Evolutionary conservation across 2,797 vertebrate genomes (phyloP).

Genomic region (Anabas testudineus): DNA sequence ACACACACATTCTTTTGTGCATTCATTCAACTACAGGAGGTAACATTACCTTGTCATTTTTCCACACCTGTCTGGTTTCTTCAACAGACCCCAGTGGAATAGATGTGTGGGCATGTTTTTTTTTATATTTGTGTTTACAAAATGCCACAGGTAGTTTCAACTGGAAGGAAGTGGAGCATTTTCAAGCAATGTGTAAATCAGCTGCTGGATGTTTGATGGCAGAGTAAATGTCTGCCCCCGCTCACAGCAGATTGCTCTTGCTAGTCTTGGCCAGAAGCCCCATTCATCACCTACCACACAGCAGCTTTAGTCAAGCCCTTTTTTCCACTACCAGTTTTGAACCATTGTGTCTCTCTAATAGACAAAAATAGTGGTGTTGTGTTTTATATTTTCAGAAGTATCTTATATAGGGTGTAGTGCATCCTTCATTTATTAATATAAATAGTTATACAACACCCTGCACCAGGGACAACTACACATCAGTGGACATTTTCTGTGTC

Average conservation of each 20-base stretch:
- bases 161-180: conserved; percentile 40
- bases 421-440: too few relatives aligned
- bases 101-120: conserved; percentile 4
- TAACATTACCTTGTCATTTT: conserved; percentile 56
- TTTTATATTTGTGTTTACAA: conserved; percentile 15
- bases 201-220: conserved; percentile 73
- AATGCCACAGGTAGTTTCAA: conserved; percentile 4
- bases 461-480: too few relatives aligned
- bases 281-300: conserved; percentile 71
- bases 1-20: conserved; percentile 42
- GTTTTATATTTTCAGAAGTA: too few relatives aligned
- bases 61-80: conserved; percentile 26
- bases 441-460: too few relatives aligned
- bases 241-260: conserved; percentile 74
- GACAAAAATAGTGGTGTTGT: conserved; percentile 20
- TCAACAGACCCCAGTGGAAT: conserved; percentile 20
- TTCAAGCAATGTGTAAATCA: conserved; percentile 63
- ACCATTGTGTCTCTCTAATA: conserved; percentile 32
- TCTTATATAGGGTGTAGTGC: too few relatives aligned
- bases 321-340: conserved; percentile 43
- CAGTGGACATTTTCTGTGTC: too few relatives aligned
- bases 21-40: conserved; percentile 43
- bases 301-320: conserved; percentile 60
- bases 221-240: conserved; percentile 67
- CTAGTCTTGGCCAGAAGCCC: conserved; percentile 71